phyloP scores from a whole-genome alignment of 2,797 vertebrate genomes.

The Sebastiscus albofasciatus region DNA sequence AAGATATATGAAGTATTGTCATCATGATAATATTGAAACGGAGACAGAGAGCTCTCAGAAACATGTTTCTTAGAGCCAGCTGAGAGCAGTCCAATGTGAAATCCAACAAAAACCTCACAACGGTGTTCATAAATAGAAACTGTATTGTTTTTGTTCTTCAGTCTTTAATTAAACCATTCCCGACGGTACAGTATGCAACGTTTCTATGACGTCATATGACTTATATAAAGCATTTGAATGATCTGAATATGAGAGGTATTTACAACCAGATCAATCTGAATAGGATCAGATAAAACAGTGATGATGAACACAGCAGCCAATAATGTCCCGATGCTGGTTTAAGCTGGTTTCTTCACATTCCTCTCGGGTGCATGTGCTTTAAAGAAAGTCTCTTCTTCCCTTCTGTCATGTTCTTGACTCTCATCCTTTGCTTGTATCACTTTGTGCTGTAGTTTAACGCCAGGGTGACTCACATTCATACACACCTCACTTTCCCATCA shows the following conservation, averaged over 20 bases:
- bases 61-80: not conserved
- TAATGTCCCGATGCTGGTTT: not conserved
- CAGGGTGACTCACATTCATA: conserved; percentile 20
- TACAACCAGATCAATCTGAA: not conserved
- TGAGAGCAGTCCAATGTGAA: not conserved
- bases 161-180: not conserved
- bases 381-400: not conserved
- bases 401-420: conserved; percentile 18
- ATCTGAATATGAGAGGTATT: not conserved
- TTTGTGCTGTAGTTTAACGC: conserved; percentile 7
- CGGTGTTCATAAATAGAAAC: not conserved
- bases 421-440: conserved; percentile 35
- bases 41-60: not conserved
- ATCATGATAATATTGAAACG: not conserved
- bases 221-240: too few species aligned
- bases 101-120: not conserved
- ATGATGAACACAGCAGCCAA: not conserved
- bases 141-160: not conserved
- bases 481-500: conserved; percentile 40
- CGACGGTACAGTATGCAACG: not conserved
- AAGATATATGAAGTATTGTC: too few species aligned
- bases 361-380: not conserved
- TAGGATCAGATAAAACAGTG: not conserved
- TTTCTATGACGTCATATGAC: not conserved
- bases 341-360: not conserved